Evolutionary conservation across 2,113 vertebrate genomes (phyloP).

Genomic region (Chascanopsetta lugubris): DNA sequence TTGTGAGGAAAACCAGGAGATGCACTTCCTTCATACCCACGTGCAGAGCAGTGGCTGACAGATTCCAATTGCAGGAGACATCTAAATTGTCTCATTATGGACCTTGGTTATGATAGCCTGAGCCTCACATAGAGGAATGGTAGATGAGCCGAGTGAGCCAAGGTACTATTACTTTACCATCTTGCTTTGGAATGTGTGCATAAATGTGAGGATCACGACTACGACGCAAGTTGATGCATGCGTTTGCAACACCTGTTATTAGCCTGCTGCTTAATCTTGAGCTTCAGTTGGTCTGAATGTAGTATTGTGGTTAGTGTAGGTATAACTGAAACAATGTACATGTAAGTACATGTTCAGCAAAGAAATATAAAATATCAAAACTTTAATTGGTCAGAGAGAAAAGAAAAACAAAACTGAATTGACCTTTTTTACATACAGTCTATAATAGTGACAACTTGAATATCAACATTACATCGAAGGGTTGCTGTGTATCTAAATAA

Average conservation of each 20-base stretch:
- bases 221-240: conserved; percentile 14
- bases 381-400: not conserved
- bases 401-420: not conserved
- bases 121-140: conserved; percentile 47
- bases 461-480: conserved; percentile 8
- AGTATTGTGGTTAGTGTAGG: conserved; percentile 30
- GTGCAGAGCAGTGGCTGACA: conserved; percentile 64
- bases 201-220: not conserved
- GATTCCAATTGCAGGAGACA: conserved; percentile 72
- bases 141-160: conserved; percentile 63
- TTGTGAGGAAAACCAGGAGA: conserved; percentile 66
- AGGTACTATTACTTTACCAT: conserved; percentile 69
- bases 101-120: conserved; percentile 72
- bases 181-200: conserved; percentile 31
- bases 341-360: conserved; percentile 18
- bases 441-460: not conserved
- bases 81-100: conserved; percentile 81
- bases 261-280: conserved; percentile 29
- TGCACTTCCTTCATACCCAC: conserved; percentile 63
- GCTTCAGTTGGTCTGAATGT: conserved; percentile 20
- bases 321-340: conserved; percentile 36
- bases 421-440: too few relatives aligned
- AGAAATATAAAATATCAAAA: not conserved
- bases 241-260: conserved; percentile 39
- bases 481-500: conserved; percentile 20